phyloP scores from a whole-genome alignment of 2,888 invertebrate genomes.

The Pristionchus exspectatus region DNA sequence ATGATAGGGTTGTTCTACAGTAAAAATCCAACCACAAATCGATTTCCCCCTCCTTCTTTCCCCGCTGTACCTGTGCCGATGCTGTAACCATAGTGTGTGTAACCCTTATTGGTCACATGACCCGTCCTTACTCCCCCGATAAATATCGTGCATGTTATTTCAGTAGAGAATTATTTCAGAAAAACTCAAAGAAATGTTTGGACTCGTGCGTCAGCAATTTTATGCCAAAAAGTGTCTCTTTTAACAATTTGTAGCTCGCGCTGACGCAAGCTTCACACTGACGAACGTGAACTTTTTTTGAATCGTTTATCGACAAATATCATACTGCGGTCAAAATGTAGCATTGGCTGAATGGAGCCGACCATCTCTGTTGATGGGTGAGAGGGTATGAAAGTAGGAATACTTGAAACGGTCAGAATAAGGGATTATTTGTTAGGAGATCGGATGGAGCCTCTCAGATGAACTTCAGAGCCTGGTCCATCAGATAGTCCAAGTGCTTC shows the following conservation, averaged over 20 bases:
- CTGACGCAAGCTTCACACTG: not conserved
- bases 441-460: not conserved
- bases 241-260: not conserved
- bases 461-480: not conserved
- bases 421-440: not conserved
- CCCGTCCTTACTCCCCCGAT: no score
- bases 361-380: not conserved
- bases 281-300: not conserved
- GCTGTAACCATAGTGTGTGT: no score
- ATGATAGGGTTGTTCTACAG: not conserved
- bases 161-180: no score
- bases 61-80: no score
- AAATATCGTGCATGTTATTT: no score
- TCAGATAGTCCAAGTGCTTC: not conserved
- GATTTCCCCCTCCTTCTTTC: no score
- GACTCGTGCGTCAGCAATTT: not conserved
- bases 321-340: not conserved
- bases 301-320: not conserved
- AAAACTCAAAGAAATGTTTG: no score
- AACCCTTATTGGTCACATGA: no score
- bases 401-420: no score
- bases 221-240: not conserved
- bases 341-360: not conserved
- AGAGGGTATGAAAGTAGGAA: not conserved
- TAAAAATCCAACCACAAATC: no score